Base-by-base conservation (phyloP, 2,113 vertebrate genomes). In the Physeter macrocephalus region DNA sequence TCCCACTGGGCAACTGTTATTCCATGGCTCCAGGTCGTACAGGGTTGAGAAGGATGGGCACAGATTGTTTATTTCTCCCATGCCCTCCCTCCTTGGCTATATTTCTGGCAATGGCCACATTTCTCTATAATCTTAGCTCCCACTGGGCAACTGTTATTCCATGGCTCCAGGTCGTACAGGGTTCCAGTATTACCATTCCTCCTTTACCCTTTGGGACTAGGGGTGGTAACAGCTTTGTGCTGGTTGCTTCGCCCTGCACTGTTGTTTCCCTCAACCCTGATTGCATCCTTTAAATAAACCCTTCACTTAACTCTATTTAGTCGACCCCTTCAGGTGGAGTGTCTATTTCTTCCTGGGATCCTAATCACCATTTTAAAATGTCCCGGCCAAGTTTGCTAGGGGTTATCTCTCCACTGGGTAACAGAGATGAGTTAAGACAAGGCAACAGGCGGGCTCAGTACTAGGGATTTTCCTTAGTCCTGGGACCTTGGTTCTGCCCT, bases 371-470 rank as follows among this genome's bases (percentile, higher is more conserved):
- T 67, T 81, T 57, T 67, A 64, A 91, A 94, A 52, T 74, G 29
- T 80, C 34, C 43, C 69, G 75, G 36, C 29, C 23, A 84, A 91
- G 57, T 31, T 84, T 78, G 17, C 57, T 96, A 93, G 27, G 29
- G 61, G 5, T 82, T 92, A 59, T 90, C 46, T 78, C 57, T 95
- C 31, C 94, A 49, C 52, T 81, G 69, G 52, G 20, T 93, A 93
- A 77, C 46, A 84, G 49, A 52, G 23, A 88, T 90, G 95, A 93
- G 34, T 75, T 95, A 94, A 96, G 25, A 41, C 34, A 85, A 88
- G 57, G 81, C 49, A 75, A 62, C 12, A 82, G 34, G 46, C 21
- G 81, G 86, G n/a, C 20, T 96, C 29, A 93, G 61, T 71, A 67
- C 43, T 72, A 96, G 61, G 72, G 15, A 10, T 74, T 8, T 84